Evolutionary conservation across 2,888 invertebrate species (phyloP).

Genomic region (Chrysolina oricalcia): DNA sequence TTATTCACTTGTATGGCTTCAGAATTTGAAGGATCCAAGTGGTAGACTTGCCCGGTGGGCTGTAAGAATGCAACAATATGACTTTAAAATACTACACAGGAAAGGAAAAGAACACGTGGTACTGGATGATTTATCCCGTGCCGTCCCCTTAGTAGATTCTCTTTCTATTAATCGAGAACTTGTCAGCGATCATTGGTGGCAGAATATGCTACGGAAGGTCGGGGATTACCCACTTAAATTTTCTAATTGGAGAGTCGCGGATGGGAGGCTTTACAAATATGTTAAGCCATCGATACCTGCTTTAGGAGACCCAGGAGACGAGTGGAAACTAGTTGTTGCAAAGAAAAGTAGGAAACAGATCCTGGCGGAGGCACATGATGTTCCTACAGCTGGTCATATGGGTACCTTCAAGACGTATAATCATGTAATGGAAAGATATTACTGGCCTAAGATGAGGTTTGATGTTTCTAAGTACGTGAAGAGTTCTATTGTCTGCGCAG

Average conservation of each 20-base stretch:
- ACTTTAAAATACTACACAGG: constrained; percentile 40
- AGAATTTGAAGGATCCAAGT: constrained; percentile 36
- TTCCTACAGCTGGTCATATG: constrained; percentile 19
- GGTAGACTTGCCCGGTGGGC: constrained; percentile 45
- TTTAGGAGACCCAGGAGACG: neutral
- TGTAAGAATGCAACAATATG: constrained; percentile 43
- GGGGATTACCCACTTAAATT: constrained; percentile 1
- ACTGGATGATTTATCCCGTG: constrained; percentile 31
- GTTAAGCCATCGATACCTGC: neutral
- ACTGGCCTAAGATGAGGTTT: constrained; percentile 36
- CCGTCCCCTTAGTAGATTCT: constrained; percentile 2
- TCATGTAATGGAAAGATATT: constrained; percentile 28
- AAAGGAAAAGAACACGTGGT: constrained; percentile 43
- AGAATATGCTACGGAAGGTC: neutral
- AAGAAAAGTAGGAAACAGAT: neutral
- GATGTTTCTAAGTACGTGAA: no score
- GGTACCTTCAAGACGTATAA: constrained; percentile 31
- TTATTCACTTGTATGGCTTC: constrained; percentile 43
- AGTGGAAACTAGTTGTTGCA: constrained; percentile 22
- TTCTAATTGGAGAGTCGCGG: constrained; percentile 11
- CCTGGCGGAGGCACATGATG: constrained; percentile 18
- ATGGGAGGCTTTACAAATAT: constrained; percentile 13
- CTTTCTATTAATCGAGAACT: no score
- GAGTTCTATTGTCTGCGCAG: no score
- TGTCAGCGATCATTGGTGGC: no score